Conservation (phyloP, 2,797 vertebrate species). For the Borostomias antarcticus region DNA sequence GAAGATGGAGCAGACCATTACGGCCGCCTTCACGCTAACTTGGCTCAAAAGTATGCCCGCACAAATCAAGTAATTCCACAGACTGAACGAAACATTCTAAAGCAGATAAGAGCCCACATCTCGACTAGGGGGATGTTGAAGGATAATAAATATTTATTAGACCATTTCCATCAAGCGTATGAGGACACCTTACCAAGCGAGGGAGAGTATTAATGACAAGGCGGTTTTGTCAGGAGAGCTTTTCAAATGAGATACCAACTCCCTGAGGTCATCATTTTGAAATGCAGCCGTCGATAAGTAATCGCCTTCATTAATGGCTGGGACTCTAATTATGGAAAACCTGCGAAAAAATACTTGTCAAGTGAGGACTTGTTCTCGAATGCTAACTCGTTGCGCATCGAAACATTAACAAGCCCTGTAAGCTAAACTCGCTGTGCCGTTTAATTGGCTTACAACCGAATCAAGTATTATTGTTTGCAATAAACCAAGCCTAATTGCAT, state of each 20-base stretch:
- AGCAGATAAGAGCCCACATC: conserved; percentile 1
- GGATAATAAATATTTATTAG: conserved; percentile 51
- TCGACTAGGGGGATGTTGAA: conserved; percentile 27
- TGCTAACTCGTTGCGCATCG: background rate
- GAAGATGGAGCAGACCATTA: no score
- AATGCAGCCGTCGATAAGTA: conserved; percentile 43
- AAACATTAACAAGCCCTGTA: background rate
- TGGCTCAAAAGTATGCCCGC: no score
- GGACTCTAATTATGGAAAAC: conserved; percentile 16
- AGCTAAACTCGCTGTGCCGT: background rate
- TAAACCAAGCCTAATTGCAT: conserved; percentile 18
- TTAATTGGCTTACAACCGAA: conserved; percentile 28
- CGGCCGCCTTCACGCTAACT: no score
- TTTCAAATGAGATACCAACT: conserved; percentile 68
- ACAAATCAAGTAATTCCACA: no score
- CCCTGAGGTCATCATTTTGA: conserved; percentile 49
- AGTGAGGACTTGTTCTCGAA: background rate
- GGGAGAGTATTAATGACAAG: conserved; percentile 53
- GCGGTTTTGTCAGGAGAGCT: conserved; percentile 58
- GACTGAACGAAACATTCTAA: conserved; percentile 8
- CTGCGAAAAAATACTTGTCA: background rate
- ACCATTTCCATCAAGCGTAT: conserved; percentile 35
- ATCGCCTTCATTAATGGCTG: conserved; percentile 45
- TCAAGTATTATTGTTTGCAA: conserved; percentile 11
- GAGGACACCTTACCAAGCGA: conserved; percentile 33